Base-by-base conservation (phyloP, 1,140 invertebrate species). In the Anadara kagoshimensis region DNA sequence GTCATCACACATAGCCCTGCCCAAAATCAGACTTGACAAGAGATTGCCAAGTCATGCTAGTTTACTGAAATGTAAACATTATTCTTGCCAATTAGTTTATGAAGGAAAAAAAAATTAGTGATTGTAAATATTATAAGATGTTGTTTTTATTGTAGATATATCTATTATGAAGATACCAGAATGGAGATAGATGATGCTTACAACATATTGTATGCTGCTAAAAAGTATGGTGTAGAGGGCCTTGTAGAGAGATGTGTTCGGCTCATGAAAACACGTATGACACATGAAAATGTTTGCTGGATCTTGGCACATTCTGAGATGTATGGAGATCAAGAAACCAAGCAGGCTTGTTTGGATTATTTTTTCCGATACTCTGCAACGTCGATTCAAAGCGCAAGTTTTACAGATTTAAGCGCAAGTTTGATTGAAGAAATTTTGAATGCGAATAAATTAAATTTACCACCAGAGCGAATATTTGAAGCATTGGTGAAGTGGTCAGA, bases 391-490 rank as follows among this genome's bases (percentile, higher is more conserved):
- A 44, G 51, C 2, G 54, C 49, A 7, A 44, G 61, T 26, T 69
- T 69, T 22, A 45, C 58, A n/a, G 53, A 75, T 22, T 20, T 75
- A 11, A n/a, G 43, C 1, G 26, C 22, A 43, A 29, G 22, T 26
- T 45, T 49, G 64, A 57, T 75, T 24, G 58, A 51, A 51, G 61
- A 56, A 10, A 43, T 75, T 26, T 41, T 75, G n/a, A 45, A 64
- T 58, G 56, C 59, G 44, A 61, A 75, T 43, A 64, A 49, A 16
- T 47, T 75, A 3, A 69, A 63, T 64, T n/a, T 64, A 24, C 26
- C 53, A 58, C 66, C 57, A 51, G 73, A 75, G 24, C 22, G 22
- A 16, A 75, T 69, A 36, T 75, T 56, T 69, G 73, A 75, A 44
- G n/a, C 45, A 18, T 61, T 69, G 14, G 18, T 58, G 10, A 51